phyloP scores from a whole-genome alignment of 2,888 invertebrate species.

The Dryomyza anilis region DNA sequence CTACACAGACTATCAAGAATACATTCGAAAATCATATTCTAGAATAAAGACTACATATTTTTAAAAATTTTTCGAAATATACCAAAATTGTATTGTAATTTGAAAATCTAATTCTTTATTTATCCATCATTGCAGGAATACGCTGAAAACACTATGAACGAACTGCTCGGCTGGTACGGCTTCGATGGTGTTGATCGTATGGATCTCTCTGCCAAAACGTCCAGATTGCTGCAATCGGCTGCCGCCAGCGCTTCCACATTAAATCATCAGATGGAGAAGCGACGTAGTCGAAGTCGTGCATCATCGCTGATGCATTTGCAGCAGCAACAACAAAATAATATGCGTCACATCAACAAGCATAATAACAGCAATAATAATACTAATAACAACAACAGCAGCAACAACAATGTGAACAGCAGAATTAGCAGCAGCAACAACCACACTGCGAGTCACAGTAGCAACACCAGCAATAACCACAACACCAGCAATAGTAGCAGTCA shows the following conservation, averaged over 20 bases:
- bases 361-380: conserved; percentile 32
- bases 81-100: too few species aligned
- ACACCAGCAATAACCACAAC: conserved; percentile 28
- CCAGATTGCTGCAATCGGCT: conserved; percentile 47
- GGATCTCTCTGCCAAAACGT: conserved; percentile 56
- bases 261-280: conserved; percentile 40
- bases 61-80: too few species aligned
- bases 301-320: conserved; percentile 36
- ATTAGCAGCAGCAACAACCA: conserved; percentile 30
- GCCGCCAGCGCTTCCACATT: conserved; percentile 29
- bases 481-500: conserved; percentile 31
- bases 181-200: conserved; percentile 75
- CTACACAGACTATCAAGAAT: too few species aligned
- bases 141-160: conserved; percentile 91
- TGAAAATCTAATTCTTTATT: too few species aligned
- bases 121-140: conserved; percentile 70
- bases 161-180: conserved; percentile 89
- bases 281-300: conserved; percentile 46
- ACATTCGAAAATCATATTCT: too few species aligned
- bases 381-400: conserved; percentile 31
- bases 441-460: conserved; percentile 26
- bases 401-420: conserved; percentile 30
- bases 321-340: conserved; percentile 34
- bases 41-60: too few species aligned
- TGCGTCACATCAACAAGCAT: conserved; percentile 33